These are phyloP conservation scores for Strigamia transsilvanica DNA, from an alignment of 2,888 invertebrate species.

Conservation along the genomic window DNA sequence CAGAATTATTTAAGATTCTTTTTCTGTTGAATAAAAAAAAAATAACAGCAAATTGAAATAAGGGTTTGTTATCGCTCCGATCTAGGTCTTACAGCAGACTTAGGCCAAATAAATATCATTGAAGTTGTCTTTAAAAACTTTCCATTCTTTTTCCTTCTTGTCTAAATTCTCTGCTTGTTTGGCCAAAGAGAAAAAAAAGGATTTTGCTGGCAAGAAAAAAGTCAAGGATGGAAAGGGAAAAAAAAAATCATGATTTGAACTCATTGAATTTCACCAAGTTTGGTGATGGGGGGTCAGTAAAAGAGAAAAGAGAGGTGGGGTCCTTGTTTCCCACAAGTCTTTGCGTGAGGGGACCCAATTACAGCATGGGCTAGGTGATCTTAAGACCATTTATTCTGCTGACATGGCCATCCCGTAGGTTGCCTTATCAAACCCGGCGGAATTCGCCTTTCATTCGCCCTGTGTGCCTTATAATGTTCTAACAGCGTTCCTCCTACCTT, in stretches of 20 bases:
- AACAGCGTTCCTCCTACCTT: neutral
- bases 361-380: slow-evolving; percentile 53
- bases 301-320: slow-evolving; percentile 29
- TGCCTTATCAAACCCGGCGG: slow-evolving; percentile 54
- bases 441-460: slow-evolving; percentile 54
- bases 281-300: slow-evolving; percentile 38
- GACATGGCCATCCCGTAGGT: slow-evolving; percentile 53
- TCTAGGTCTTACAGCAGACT: no score
- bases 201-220: neutral
- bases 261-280: slow-evolving; percentile 54
- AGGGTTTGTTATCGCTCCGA: no score
- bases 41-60: no score
- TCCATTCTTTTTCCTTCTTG: neutral
- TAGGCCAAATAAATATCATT: neutral
- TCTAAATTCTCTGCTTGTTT: slow-evolving; percentile 17
- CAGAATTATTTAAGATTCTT: no score
- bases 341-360: slow-evolving; percentile 51
- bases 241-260: slow-evolving; percentile 41
- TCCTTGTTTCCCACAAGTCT: slow-evolving; percentile 16
- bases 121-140: slow-evolving; percentile 1
- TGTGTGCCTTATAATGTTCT: slow-evolving; percentile 52
- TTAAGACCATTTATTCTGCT: slow-evolving; percentile 54
- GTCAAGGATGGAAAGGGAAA: neutral
- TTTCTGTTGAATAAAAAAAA: no score
- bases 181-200: slow-evolving; percentile 3